Base-by-base conservation (phyloP, 2,113 vertebrate species). In the Phasianus colchicus region DNA sequence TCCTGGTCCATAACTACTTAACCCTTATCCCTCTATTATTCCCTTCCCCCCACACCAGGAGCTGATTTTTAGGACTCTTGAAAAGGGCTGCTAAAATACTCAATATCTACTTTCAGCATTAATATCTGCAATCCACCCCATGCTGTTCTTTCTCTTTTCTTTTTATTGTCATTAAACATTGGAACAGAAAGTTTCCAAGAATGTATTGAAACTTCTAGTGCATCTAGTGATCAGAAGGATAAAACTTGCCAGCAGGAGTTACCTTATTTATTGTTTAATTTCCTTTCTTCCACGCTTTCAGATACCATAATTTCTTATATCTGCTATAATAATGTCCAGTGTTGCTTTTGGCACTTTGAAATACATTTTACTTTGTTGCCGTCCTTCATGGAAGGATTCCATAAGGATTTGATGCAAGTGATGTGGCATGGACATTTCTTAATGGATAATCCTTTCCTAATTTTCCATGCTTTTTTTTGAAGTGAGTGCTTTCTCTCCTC, bases 231-330 rank as follows among this genome's bases (percentile, higher is more conserved):
- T 83, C 71, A 83, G 81, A 72, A 93, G 45, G 85, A 60, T 64
- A 36, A 80, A 93, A 72, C 42, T 80, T 88, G 85, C 94, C 96
- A 93, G 85, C 47, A 71, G 83, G 72, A 3, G 38, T 88, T 93
- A 72, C 84, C 55, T 93, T 96, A 92, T 92, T 96, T 95, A 95
- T 95, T 96, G 85, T 95, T 96, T 92, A 79, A 96, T 96, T 96
- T 96, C 95, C 96, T 91, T 92, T 95, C 93, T 95, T 95, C 75
- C 87, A 86, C 84, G 92, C 64, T 60, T 64, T 92, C 64, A 89
- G 91, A 64, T 91, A 67, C 52, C 11, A 40, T 78, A 2, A 81
- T 95, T 93, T 93, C 69, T 95, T 73, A 36, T 91, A 86, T 93
- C 91, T 96, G 96, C 85, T 96, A 95, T 93, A 96, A 88, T 93